phyloP scores from a whole-genome alignment of 2,113 vertebrate genomes.

The Periophthalmus modestus region DNA sequence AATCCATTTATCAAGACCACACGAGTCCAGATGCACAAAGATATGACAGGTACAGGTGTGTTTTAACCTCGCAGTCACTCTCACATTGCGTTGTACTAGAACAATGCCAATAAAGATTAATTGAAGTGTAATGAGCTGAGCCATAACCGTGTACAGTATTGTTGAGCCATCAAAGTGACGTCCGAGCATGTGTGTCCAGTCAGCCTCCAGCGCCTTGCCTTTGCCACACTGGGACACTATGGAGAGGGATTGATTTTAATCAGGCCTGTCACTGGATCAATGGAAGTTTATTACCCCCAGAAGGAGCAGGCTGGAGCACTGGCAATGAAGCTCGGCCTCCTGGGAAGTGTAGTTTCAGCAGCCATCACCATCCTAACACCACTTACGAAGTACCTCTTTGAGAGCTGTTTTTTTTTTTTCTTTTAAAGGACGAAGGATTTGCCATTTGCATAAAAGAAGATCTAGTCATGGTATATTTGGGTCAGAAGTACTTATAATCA shows the following conservation, averaged over 20 bases:
- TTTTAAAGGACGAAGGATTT: slow-evolving; percentile 37
- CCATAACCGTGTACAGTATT: slow-evolving; percentile 11
- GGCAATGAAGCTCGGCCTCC: slow-evolving; percentile 65
- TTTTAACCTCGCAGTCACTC: no score
- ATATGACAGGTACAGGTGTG: neutral
- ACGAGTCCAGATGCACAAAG: no score
- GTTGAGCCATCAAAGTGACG: slow-evolving; percentile 6
- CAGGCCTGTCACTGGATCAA: slow-evolving; percentile 74
- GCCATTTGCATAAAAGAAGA: neutral
- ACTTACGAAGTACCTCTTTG: slow-evolving; percentile 57
- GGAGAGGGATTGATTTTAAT: slow-evolving; percentile 74
- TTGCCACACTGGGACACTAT: slow-evolving; percentile 51
- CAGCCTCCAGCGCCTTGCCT: slow-evolving; percentile 43
- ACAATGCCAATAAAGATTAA: no score
- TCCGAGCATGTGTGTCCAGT: slow-evolving; percentile 10
- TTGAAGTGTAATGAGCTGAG: neutral
- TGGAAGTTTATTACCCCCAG: slow-evolving; percentile 74
- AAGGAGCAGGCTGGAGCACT: slow-evolving; percentile 64
- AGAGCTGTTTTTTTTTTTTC: slow-evolving; percentile 25
- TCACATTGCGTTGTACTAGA: no score
- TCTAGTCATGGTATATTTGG: neutral
- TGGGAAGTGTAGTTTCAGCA: slow-evolving; percentile 68
- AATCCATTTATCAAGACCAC: neutral
- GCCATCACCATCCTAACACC: slow-evolving; percentile 57
- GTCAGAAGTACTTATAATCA: no score